Conservation (phyloP, 2,888 invertebrate genomes). For the Selenia dentaria region DNA sequence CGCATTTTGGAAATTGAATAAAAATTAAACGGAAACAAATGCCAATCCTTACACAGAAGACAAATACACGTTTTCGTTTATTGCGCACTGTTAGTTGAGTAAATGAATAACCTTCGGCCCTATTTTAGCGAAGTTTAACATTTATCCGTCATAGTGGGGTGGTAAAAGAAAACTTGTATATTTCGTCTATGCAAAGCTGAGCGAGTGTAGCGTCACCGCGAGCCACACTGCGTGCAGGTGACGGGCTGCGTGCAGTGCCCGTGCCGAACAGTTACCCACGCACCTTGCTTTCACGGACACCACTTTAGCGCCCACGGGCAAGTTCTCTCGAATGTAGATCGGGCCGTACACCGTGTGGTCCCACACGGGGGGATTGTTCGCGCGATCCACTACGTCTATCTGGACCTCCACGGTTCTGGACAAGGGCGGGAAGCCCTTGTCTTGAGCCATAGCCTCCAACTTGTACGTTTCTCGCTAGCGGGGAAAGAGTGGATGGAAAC, state of each 20-base stretch:
- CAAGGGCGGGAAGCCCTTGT: constrained; percentile 97
- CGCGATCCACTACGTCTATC: constrained; percentile 99
- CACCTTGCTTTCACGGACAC: constrained; percentile 99
- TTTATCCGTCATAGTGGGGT: constrained; percentile 5
- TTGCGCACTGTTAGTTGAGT: constrained; percentile 1
- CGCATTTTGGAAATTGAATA: constrained; percentile 7
- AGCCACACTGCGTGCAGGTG: constrained; percentile 76
- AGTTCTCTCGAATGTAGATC: constrained; percentile 98
- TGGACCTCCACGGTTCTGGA: constrained; percentile 98
- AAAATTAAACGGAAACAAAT: constrained; percentile 20
- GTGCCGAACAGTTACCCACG: constrained; percentile 86
- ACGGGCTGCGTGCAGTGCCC: constrained; percentile 87
- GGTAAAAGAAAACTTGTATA: constrained; percentile 14
- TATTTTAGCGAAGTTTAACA: neutral
- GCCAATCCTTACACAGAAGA: constrained; percentile 10
- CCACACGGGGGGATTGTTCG: constrained; percentile 99
- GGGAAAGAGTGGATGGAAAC: constrained; percentile 87
- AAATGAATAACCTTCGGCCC: constrained; percentile 6
- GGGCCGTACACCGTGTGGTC: constrained; percentile 98
- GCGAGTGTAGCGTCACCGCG: constrained; percentile 43
- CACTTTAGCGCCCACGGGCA: constrained; percentile 98
- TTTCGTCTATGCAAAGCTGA: constrained; percentile 11
- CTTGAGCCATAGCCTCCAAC: constrained; percentile 99
- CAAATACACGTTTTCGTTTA: constrained; percentile 13
- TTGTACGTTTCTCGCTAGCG: constrained; percentile 98